Percentiles rank a stretch among this genome's conserved stretches.
Evolutionary conservation across 2,888 invertebrate species (phyloP).

Genomic region (Catocala sponsa): DNA sequence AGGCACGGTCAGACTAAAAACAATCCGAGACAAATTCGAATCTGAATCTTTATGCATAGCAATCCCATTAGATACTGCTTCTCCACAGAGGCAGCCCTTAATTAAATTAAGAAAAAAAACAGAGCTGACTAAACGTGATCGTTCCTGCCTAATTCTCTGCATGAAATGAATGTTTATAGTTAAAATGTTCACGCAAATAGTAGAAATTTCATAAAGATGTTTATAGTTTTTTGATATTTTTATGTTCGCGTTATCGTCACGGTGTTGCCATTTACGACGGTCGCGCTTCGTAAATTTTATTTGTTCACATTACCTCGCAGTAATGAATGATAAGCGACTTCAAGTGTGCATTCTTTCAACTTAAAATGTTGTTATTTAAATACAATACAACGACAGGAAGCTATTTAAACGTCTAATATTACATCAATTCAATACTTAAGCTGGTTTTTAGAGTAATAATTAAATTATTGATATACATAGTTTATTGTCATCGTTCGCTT

Average conservation of each 20-base stretch:
- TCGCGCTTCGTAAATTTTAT: constrained; percentile 36
- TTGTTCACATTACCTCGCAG: constrained; percentile 23
- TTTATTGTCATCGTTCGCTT: too few relatives aligned
- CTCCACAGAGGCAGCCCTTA: too few relatives aligned
- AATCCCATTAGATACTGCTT: too few relatives aligned
- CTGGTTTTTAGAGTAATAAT: too few relatives aligned
- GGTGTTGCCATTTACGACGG: constrained; percentile 29
- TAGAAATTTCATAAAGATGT: constrained; percentile 7
- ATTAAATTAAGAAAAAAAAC: too few relatives aligned
- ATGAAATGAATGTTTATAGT: neutral
- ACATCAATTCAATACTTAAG: too few relatives aligned
- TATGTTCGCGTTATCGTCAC: constrained; percentile 39
- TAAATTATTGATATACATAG: too few relatives aligned
- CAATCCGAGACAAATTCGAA: too few relatives aligned
- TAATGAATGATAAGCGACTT: constrained; percentile 42
- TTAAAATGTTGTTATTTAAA: constrained; percentile 26
- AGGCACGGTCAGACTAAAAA: too few relatives aligned
- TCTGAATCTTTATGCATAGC: too few relatives aligned
- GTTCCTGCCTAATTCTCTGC: too few relatives aligned
- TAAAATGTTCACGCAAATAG: constrained; percentile 1
- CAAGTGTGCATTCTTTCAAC: constrained; percentile 3
- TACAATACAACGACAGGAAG: constrained; percentile 23
- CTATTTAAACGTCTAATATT: neutral
- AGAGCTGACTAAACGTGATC: too few relatives aligned
- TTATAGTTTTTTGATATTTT: constrained; percentile 37